Conservation (phyloP, 2,888 invertebrate genomes). For the Aethes cnicana region DNA sequence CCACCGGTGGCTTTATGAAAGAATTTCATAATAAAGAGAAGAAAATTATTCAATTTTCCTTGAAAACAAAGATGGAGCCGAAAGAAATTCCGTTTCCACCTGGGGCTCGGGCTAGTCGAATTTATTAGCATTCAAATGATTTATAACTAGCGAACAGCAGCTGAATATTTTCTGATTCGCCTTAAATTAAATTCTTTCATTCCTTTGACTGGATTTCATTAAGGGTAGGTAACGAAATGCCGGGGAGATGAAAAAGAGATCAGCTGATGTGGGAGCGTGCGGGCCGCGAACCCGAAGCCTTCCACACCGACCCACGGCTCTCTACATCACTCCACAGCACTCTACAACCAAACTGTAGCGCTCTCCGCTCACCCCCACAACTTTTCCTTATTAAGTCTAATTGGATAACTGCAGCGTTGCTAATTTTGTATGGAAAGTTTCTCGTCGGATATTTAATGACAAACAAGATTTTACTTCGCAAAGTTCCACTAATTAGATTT, state of each 20-base stretch:
- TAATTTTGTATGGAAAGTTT: conserved; percentile 21
- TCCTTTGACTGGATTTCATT: conserved; percentile 80
- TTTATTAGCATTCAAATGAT: conserved; percentile 83
- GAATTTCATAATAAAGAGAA: conserved; percentile 77
- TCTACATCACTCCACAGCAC: conserved; percentile 1
- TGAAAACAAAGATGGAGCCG: conserved; percentile 74
- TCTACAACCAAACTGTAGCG: too few relatives aligned
- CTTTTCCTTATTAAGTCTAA: conserved; percentile 20
- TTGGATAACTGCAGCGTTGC: conserved; percentile 25
- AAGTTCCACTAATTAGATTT: conserved; percentile 24
- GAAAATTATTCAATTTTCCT: conserved; percentile 76
- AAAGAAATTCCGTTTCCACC: conserved; percentile 75
- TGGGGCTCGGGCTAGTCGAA: conserved; percentile 75
- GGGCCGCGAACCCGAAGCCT: conserved; percentile 23
- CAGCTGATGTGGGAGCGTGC: conserved; percentile 52
- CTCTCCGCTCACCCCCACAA: too few relatives aligned
- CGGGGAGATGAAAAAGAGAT: conserved; percentile 75
- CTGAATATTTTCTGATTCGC: conserved; percentile 81
- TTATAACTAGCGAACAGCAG: conserved; percentile 80
- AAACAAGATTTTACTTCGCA: conserved; percentile 17
- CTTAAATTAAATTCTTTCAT: conserved; percentile 82
- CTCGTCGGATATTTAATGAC: conserved; percentile 27
- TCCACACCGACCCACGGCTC: conserved; percentile 22
- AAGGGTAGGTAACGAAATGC: conserved; percentile 76
- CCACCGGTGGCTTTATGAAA: conserved; percentile 71